Base-by-base conservation (phyloP, 1,140 invertebrate genomes). In the Parapsyche elsis region DNA sequence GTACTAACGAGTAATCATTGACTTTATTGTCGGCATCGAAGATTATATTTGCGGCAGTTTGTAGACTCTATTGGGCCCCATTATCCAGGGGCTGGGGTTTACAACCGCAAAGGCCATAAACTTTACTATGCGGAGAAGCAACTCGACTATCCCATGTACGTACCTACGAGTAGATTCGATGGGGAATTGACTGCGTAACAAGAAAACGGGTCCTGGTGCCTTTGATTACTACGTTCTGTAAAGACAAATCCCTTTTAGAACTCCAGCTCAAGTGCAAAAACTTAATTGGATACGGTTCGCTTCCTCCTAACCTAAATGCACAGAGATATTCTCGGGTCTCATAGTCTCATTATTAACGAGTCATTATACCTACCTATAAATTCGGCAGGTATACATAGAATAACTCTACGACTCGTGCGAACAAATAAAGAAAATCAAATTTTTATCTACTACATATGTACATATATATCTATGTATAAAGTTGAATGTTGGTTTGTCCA, bases 51-150 rank as follows among this genome's bases (percentile, higher is more conserved):
- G 49, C 16, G 23, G 23, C 5, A 9, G 23, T 67, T 10, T 26
- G 21, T 23, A 67, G 21, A 64, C 10, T 5, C 23, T n/a, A 67
- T 67, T 23, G 23, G 64, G 26, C 64, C 64, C 64, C 24, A 67
- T 67, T 67, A 67, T 67, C 23, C 10, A 67, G 64, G 64, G 64
- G 64, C 64, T 67, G 64, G 71, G 38, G 45, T 73, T 73, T 73
- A 73, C 45, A 46, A 73, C 71, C 71, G 71, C 71, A 46, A 73
- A 49, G 14, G 38, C 19, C 71, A 73, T 73, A 73, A 73, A 73
- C 24, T 73, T 73, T 73, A 73, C 44, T 5, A 23, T 26, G 64
- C 19, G 49, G 49, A 53, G 49, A 12, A 12, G 64, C 26, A 73
- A 73, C 44, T 73, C n/a, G 1, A 12, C 49, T 53, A 38, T 38